Conservation (phyloP, 2,113 vertebrate species). For the Melanerpes aurifrons region DNA sequence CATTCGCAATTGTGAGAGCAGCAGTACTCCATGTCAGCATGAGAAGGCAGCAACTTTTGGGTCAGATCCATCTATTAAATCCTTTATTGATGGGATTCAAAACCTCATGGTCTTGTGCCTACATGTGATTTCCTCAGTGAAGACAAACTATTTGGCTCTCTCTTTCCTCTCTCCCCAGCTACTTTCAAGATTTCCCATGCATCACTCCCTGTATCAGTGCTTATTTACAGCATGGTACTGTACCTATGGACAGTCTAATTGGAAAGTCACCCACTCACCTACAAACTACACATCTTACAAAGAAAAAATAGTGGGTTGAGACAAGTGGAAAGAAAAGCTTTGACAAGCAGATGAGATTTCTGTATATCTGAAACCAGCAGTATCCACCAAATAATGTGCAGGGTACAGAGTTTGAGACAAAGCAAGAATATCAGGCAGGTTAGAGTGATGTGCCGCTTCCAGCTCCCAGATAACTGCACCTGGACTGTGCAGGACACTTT, state of each 20-base stretch:
- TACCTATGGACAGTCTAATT: background rate
- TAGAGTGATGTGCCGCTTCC: background rate
- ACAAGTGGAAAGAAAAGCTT: background rate
- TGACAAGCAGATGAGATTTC: background rate
- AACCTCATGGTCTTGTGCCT: background rate
- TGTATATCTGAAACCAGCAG: background rate
- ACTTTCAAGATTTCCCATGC: background rate
- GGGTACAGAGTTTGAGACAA: background rate
- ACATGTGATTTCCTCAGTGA: background rate
- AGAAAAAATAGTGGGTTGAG: background rate
- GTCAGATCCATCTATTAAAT: background rate
- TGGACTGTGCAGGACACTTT: background rate
- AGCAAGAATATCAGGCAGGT: background rate
- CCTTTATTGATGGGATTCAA: background rate
- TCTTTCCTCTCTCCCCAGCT: background rate
- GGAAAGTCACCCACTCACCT: background rate
- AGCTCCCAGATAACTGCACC: background rate
- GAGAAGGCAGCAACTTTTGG: background rate
- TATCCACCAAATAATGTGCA: background rate
- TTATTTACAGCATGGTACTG: background rate
- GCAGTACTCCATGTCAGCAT: background rate
- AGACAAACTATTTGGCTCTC: background rate
- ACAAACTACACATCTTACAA: background rate
- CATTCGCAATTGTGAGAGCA: background rate
- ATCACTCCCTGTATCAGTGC: background rate